phyloP scores from a whole-genome alignment of 2,113 vertebrate genomes.

The Entomyzon cyanotis region DNA sequence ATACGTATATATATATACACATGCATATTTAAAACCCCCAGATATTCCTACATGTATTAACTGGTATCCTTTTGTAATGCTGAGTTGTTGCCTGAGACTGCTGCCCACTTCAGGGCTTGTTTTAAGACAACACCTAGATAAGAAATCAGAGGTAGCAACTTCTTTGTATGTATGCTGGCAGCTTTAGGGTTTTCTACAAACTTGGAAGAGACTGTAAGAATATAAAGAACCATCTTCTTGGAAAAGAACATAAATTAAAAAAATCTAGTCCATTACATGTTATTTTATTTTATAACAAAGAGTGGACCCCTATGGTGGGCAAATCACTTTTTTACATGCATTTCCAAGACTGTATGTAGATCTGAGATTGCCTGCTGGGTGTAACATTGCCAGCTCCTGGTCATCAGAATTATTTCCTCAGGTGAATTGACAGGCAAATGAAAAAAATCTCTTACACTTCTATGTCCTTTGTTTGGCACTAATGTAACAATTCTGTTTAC shows the following conservation, averaged over 20 bases:
- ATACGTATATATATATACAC: no score
- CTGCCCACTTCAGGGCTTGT: background rate
- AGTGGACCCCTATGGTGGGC: background rate
- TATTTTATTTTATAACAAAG: slow-evolving; percentile 27
- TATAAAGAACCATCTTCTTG: no score
- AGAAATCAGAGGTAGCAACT: background rate
- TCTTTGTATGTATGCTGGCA: background rate
- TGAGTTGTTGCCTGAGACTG: slow-evolving; percentile 22
- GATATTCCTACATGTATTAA: slow-evolving; percentile 7
- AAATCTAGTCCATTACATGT: background rate
- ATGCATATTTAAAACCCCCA: background rate
- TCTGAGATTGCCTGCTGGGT: background rate
- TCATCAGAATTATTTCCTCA: slow-evolving; percentile 43
- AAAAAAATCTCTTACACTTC: background rate
- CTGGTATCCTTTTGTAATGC: slow-evolving; percentile 18
- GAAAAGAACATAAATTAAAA: background rate
- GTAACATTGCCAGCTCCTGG: background rate
- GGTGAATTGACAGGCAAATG: slow-evolving; percentile 24
- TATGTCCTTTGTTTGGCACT: background rate
- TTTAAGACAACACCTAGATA: background rate
- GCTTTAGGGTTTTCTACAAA: background rate
- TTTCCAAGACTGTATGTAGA: background rate
- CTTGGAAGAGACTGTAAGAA: background rate
- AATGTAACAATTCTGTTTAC: background rate
- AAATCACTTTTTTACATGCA: background rate